Evolutionary conservation across 2,888 invertebrate species (phyloP), one percentile per base, ranked within the genome.

Genomic region (Aleiodes testaceus): DNA sequence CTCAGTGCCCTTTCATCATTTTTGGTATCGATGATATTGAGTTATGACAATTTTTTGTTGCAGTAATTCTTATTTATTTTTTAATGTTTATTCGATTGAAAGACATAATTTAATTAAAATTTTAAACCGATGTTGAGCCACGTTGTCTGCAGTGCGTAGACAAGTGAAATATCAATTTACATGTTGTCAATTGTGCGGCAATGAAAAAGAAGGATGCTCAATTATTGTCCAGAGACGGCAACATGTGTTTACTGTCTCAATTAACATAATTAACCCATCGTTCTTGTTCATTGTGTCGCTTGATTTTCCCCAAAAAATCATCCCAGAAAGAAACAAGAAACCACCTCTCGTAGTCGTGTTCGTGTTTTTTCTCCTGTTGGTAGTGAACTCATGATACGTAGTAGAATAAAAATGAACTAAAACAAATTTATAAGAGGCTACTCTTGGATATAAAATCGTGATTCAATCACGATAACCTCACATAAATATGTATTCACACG

Each of bases 121-220:
- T 74, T 73, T 65, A 20, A 78, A 71, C 79, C 79, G 80, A 80
- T 74, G 80, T 87, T 87, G 85, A 80, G 80, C 86, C 87, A 87
- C 85, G 85, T 82, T 87, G 78, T 84, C 79, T 77, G 75, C 84
- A 83, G 82, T 78, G 77, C 79, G 86, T 86, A 86, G 85, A 77
- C 68, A 68, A 64, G 61, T 74, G 55, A 72, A 74, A 78, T 78
- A 77, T 78, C 76, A 78, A 81, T 78, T 75, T 76, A 77, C 77
- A 77, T 80, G 78, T 81, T 80, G 79, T 66, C 68, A 77, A 79
- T 78, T 73, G 76, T 75, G 74, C 75, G 79, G 68, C 72, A 72
- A 72, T 72, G 73, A 76, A 77, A 73, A 71, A 74, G 72, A 69
- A 53, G 64, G 49, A 36, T 72, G 50, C 22, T 18, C 36, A 9